A percentile compares a stretch with the other conserved stretches of the same genome.
phyloP scores from a whole-genome alignment of 2,888 invertebrate species.

The Cheilosia urbana region DNA sequence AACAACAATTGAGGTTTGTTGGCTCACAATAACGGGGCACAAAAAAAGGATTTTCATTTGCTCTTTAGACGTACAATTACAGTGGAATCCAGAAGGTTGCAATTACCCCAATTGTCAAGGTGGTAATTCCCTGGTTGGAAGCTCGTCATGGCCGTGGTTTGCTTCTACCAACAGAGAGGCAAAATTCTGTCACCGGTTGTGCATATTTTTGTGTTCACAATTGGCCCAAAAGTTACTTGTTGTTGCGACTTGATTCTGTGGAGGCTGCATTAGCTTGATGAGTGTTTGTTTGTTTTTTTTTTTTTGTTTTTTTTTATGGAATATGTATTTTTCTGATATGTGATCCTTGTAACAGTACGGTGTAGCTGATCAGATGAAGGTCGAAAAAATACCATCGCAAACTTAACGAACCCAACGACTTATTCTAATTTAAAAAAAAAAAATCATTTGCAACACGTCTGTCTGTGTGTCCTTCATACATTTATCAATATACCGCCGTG shows the following conservation, averaged over 20 bases:
- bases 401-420: too few relatives aligned
- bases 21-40: neutral
- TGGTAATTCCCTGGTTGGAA: neutral
- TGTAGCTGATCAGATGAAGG: too few relatives aligned
- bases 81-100: conserved; percentile 6
- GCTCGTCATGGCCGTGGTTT: conserved; percentile 9
- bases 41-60: neutral
- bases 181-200: neutral
- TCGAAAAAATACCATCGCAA: too few relatives aligned
- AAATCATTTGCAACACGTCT: too few relatives aligned
- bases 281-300: too few relatives aligned
- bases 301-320: too few relatives aligned
- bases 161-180: neutral
- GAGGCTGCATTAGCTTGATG: neutral
- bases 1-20: conserved; percentile 24
- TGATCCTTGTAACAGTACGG: too few relatives aligned
- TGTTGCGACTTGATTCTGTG: neutral
- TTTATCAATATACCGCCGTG: too few relatives aligned
- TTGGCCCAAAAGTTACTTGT: neutral
- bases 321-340: too few relatives aligned
- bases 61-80: neutral
- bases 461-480: too few relatives aligned
- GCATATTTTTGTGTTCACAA: neutral
- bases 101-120: conserved; percentile 30
- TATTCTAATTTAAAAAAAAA: too few relatives aligned